Percentiles rank a stretch among this genome's conserved stretches.
These are phyloP conservation scores for Cydia splendana DNA, from an alignment of 1,140 invertebrate species.

Conservation along the genomic window DNA sequence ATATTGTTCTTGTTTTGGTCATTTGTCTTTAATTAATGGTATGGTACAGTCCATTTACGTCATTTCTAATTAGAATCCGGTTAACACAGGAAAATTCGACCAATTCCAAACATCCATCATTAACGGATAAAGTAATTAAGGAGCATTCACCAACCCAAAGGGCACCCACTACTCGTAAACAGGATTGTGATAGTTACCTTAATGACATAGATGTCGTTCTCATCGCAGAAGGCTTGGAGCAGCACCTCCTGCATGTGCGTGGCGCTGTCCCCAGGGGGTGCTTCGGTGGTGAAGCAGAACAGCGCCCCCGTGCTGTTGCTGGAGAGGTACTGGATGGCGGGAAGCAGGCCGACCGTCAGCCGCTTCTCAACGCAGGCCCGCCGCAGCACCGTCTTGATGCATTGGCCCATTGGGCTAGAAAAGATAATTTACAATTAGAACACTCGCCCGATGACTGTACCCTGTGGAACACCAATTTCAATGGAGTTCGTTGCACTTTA, in stretches of 20 bases:
- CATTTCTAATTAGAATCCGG: conserved; percentile 1
- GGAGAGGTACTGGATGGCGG: conserved; percentile 82
- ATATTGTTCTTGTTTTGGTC: background rate
- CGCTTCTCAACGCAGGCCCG: conserved; percentile 81
- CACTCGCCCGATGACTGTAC: background rate
- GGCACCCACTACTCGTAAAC: background rate
- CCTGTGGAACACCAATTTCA: background rate
- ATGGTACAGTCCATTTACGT: background rate
- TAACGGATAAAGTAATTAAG: background rate
- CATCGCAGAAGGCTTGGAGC: conserved; percentile 85
- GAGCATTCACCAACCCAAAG: background rate
- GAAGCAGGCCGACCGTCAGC: conserved; percentile 82
- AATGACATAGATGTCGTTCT: conserved; percentile 85
- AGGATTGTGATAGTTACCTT: conserved; percentile 73
- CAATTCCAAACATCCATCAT: too few species aligned
- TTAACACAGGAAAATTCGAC: too few species aligned
- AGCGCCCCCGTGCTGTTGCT: conserved; percentile 81
- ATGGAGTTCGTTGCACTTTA: background rate
- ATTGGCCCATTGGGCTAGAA: conserved; percentile 75
- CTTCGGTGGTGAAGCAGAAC: conserved; percentile 83
- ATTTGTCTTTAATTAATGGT: background rate
- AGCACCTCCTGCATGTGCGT: conserved; percentile 86
- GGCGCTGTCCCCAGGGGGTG: conserved; percentile 81
- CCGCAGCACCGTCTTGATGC: conserved; percentile 80
- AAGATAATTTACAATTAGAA: background rate